Evolutionary conservation across 2,113 vertebrate genomes (phyloP), one percentile per base, ranked within the genome.

Genomic region (Chinchilla lanigera): DNA sequence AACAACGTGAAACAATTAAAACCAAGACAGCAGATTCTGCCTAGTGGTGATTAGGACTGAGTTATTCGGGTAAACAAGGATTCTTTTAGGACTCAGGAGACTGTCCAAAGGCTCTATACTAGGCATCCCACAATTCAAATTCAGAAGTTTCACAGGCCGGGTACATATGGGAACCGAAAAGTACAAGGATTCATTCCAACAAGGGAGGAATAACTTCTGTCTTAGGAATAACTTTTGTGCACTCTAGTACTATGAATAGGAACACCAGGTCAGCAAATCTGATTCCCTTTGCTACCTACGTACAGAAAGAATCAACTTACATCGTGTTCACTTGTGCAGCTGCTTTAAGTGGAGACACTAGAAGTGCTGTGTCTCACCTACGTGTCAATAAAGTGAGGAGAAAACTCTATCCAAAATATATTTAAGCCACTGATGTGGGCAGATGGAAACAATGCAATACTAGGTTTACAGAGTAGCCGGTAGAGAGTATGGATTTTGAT

Each of bases 331-430:
- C 52, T 85, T 90, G 38, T 63, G 11, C 6, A 78, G 47, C 35
- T 94, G 86, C 84, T 94, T 85, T 95, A 44, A 82, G 28, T 96
- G 61, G 41, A 97, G 38, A 88, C 65, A 86, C 38, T 95, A 93
- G 90, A 93, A 67, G 67, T 56, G 1, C 26, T 89, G 90, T 33
- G 60, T 92, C 41, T 96, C 80, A 77, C 35, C 30, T 86, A 80
- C 85, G 28, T 67, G 94, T 44, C 88, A 95, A 87, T 1, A 65
- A 86, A 77, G 11, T 41, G 22, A 90, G 58, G 33, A 8, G 2
- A 90, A 89, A 91, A 47, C 4, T 24, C 75, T 87, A 6, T 61
- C 63, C 24, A 71, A 97, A 93, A 86, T 47, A 88, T 33, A 22
- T 16, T 69, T 96, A 9, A 2, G 26, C 11, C 1, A 0, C 28